These are phyloP conservation scores for Equus quagga DNA, from an alignment of 2,113 vertebrate species.

Conservation along the genomic window DNA sequence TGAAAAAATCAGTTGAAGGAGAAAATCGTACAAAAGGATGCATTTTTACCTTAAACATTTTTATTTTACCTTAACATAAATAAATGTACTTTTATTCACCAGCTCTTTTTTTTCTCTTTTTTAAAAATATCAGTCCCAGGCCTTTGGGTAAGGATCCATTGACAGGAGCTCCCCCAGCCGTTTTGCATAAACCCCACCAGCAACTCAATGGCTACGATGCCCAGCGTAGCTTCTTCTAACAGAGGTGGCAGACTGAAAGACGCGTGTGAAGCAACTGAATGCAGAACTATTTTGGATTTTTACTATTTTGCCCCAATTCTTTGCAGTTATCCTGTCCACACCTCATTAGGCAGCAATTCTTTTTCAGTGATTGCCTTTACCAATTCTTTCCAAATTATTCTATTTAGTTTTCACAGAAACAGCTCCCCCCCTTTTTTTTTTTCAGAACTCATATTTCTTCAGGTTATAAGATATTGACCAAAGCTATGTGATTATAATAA, in stretches of 20 bases:
- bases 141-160: not conserved
- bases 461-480: not conserved
- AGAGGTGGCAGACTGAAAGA: not conserved
- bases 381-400: slow-evolving; percentile 34
- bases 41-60: not conserved
- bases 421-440: not conserved
- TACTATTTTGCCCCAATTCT: not conserved
- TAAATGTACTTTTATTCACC: not conserved
- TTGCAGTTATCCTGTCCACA: not conserved
- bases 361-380: slow-evolving; percentile 28
- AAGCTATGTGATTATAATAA: slow-evolving; percentile 30
- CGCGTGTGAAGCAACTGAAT: not conserved
- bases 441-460: not conserved
- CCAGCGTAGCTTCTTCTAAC: not conserved
- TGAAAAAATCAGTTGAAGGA: not conserved
- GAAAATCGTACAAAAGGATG: not conserved
- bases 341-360: not conserved
- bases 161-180: not conserved
- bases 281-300: not conserved
- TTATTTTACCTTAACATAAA: not conserved
- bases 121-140: not conserved
- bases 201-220: not conserved
- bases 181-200: not conserved
- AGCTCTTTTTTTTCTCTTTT: not conserved
- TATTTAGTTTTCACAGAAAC: slow-evolving; percentile 24